Percentiles rank a stretch among this genome's conserved stretches.
phyloP scores from a whole-genome alignment of 2,113 vertebrate species.

The Bothrops jararaca region DNA sequence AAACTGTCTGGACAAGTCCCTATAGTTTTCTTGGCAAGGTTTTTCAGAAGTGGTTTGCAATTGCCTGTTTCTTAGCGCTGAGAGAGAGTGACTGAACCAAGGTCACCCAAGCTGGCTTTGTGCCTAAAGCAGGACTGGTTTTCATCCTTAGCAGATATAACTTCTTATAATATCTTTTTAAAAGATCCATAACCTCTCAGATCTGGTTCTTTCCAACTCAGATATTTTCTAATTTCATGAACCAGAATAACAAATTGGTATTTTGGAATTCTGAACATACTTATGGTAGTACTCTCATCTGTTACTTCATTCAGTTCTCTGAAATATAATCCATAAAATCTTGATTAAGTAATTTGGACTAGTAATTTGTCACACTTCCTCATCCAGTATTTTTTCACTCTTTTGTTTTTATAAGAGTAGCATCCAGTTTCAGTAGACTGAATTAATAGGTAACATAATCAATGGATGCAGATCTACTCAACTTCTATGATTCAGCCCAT shows the following conservation, averaged over 20 bases:
- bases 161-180: not conserved
- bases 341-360: not conserved
- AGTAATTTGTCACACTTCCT: slow-evolving; percentile 11
- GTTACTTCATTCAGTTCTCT: not conserved
- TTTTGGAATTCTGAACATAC: not conserved
- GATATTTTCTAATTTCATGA: not conserved
- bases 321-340: not conserved
- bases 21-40: not conserved
- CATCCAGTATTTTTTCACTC: not conserved
- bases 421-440: not conserved
- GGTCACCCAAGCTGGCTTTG: not conserved
- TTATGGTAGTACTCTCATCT: not conserved
- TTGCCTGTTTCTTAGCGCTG: not conserved
- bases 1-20: not conserved
- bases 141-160: not conserved
- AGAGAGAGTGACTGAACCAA: not conserved
- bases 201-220: not conserved
- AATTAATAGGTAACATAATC: not conserved
- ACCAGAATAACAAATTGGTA: not conserved
- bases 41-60: not conserved
- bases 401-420: not conserved
- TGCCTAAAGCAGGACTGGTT: not conserved
- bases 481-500: not conserved
- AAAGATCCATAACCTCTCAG: not conserved
- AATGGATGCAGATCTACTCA: not conserved